These are phyloP conservation scores for Heliothis virescens DNA, from an alignment of 1,140 invertebrate genomes.

Conservation along the genomic window DNA sequence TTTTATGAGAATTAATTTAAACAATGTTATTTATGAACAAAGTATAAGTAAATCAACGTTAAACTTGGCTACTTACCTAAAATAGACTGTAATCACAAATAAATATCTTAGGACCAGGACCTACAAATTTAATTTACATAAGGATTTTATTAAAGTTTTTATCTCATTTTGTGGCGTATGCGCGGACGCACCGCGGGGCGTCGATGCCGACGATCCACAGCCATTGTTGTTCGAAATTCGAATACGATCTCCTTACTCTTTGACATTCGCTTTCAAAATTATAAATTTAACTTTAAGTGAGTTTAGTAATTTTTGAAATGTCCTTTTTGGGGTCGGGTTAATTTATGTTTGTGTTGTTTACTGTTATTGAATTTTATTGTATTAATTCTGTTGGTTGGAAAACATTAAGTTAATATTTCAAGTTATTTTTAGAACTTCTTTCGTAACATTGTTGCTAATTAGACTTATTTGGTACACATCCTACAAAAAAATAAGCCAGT, in stretches of 20 bases:
- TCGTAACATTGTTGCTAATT: too few relatives aligned
- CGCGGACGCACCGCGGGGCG: slow-evolving; percentile 72
- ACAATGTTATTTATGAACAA: background rate
- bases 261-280: slow-evolving; percentile 78
- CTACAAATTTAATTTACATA: slow-evolving; percentile 83
- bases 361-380: slow-evolving; percentile 41
- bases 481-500: too few relatives aligned
- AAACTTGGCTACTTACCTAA: slow-evolving; percentile 20
- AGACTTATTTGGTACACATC: too few relatives aligned
- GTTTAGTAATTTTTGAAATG: slow-evolving; percentile 67
- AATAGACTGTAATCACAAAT: slow-evolving; percentile 32
- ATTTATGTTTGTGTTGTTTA: slow-evolving; percentile 42
- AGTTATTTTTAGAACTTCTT: too few relatives aligned
- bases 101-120: slow-evolving; percentile 57
- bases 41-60: background rate
- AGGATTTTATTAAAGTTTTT: slow-evolving; percentile 79
- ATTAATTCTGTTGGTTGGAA: background rate
- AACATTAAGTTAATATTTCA: too few relatives aligned
- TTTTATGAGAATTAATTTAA: background rate
- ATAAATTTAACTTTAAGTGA: slow-evolving; percentile 74
- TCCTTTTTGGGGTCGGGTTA: slow-evolving; percentile 34
- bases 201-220: slow-evolving; percentile 61
- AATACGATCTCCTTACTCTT: slow-evolving; percentile 71
- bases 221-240: slow-evolving; percentile 71
- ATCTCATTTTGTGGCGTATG: slow-evolving; percentile 69